Conservation (phyloP, 2,113 vertebrate genomes). For the Indri indri region DNA sequence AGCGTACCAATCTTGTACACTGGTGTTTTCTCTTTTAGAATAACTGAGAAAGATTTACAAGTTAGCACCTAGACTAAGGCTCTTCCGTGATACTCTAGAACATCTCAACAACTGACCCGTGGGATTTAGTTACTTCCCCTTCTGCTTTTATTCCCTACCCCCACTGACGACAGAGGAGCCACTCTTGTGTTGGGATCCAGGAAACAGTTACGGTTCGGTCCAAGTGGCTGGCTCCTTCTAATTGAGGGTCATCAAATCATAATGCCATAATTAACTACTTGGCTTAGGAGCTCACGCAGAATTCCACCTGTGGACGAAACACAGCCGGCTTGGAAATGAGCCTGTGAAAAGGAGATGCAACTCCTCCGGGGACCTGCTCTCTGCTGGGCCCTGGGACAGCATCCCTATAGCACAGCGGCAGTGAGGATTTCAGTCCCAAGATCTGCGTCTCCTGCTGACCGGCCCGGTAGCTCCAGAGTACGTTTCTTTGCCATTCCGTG, state of each 20-base stretch:
- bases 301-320: not conserved
- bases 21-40: not conserved
- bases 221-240: not conserved
- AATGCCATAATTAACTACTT: not conserved
- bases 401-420: not conserved
- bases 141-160: not conserved
- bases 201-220: not conserved
- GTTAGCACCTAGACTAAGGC: no score
- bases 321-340: not conserved
- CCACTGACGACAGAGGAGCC: not conserved
- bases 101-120: not conserved
- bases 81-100: not conserved
- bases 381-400: not conserved
- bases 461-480: not conserved
- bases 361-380: not conserved
- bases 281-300: not conserved
- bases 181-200: not conserved
- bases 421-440: not conserved
- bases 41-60: not conserved
- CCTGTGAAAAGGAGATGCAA: not conserved
- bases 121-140: not conserved
- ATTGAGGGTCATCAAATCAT: not conserved
- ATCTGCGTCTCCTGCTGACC: not conserved
- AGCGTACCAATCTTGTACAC: not conserved
- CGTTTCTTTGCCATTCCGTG: not conserved